Evolutionary conservation across 2,113 vertebrate species (phyloP).

Genomic region (Leiothrix lutea): DNA sequence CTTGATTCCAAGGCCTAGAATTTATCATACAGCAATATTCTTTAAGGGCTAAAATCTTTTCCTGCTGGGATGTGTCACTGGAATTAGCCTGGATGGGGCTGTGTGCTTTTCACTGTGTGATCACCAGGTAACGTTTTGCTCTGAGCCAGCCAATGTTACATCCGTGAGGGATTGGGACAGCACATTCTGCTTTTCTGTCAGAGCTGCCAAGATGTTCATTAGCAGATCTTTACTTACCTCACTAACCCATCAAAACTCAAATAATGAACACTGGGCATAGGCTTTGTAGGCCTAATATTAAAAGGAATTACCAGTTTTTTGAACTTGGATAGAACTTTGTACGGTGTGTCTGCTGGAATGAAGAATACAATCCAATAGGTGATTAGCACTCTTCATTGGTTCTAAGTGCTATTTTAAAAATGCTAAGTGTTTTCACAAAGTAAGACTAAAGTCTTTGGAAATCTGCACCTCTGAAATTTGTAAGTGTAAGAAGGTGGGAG

Average conservation of each 20-base stretch:
- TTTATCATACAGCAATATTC: background rate
- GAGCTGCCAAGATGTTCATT: background rate
- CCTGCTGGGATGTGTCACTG: background rate
- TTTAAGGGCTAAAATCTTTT: background rate
- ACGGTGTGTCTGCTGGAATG: background rate
- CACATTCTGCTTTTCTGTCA: background rate
- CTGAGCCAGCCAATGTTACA: background rate
- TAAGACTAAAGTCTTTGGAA: background rate
- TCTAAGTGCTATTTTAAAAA: background rate
- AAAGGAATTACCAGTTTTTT: background rate
- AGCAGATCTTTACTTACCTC: background rate
- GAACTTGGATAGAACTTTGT: background rate
- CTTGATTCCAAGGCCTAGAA: background rate
- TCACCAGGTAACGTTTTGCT: accelerated
- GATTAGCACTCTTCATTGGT: background rate
- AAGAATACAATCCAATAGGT: background rate
- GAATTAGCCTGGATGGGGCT: background rate
- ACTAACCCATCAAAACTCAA: background rate
- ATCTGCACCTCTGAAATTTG: background rate
- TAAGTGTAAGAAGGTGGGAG: background rate
- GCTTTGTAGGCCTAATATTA: background rate
- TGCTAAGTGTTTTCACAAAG: background rate
- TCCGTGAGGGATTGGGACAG: background rate
- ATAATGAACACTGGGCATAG: background rate
- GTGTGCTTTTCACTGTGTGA: accelerated